These are phyloP conservation scores for Zapornia atra DNA, from an alignment of 2,113 vertebrate species.

Conservation along the genomic window DNA sequence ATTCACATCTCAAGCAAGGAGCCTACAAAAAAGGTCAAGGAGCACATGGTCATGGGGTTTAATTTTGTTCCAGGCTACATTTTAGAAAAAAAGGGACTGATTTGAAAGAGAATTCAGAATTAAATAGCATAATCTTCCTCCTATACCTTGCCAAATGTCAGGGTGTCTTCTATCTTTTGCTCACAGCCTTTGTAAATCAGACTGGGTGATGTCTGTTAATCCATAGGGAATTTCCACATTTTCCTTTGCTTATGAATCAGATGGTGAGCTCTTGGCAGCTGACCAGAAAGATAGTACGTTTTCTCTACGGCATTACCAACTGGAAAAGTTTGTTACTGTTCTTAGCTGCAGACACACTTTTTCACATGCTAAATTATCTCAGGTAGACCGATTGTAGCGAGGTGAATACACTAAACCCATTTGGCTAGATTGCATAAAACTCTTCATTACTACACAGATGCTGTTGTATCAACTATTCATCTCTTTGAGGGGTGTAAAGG, in stretches of 20 bases:
- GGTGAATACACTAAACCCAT: neutral
- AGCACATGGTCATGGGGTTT: neutral
- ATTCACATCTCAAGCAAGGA: neutral
- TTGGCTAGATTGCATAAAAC: neutral
- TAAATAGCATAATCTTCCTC: neutral
- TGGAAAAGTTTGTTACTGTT: neutral
- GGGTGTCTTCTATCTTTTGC: neutral
- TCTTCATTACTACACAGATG: neutral
- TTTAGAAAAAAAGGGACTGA: neutral
- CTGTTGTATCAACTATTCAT: neutral
- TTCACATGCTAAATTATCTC: neutral
- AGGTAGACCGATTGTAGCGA: neutral
- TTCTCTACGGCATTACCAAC: neutral
- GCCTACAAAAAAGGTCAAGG: neutral
- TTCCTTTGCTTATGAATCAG: neutral
- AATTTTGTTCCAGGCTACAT: neutral
- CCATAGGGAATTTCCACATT: neutral
- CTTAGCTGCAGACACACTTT: neutral
- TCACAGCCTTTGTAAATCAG: neutral
- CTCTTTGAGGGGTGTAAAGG: neutral
- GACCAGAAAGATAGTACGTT: neutral
- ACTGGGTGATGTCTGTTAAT: neutral
- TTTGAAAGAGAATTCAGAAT: conserved; percentile 32
- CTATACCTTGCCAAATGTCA: neutral
- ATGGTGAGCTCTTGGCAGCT: neutral